These are phyloP conservation scores for Etheostoma cragini DNA, from an alignment of 2,113 vertebrate species.

Conservation along the genomic window DNA sequence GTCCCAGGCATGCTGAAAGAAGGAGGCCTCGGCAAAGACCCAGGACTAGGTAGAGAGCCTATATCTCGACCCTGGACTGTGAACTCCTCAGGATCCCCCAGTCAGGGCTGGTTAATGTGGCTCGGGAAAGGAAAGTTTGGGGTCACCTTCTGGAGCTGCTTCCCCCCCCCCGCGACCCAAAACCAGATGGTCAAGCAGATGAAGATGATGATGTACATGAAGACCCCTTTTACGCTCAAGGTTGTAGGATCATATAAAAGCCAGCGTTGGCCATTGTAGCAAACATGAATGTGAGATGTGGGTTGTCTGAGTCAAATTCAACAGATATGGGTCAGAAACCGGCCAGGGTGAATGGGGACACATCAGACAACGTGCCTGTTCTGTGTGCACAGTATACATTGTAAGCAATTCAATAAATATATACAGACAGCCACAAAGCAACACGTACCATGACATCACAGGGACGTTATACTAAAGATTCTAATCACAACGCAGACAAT, in stretches of 20 bases:
- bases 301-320: constrained; percentile 31
- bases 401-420: constrained; percentile 20
- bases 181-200: too few relatives aligned
- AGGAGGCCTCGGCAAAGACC: too few relatives aligned
- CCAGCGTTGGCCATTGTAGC: background rate
- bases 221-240: background rate
- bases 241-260: background rate
- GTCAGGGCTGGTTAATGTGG: too few relatives aligned
- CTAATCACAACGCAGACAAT: constrained; percentile 71
- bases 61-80: too few relatives aligned
- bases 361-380: constrained; percentile 7
- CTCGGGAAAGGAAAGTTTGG: too few relatives aligned
- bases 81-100: too few relatives aligned
- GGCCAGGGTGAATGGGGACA: background rate
- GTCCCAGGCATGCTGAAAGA: too few relatives aligned
- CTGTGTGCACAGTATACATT: constrained; percentile 7
- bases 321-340: constrained; percentile 7
- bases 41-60: too few relatives aligned
- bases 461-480: constrained; percentile 52
- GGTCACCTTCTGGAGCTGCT: too few relatives aligned
- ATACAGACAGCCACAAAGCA: constrained; percentile 43
- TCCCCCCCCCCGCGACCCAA: too few relatives aligned
- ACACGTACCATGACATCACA: constrained; percentile 51
- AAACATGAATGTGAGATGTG: constrained; percentile 6
- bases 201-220: background rate